Evolutionary conservation across 2,888 invertebrate species (phyloP).

Genomic region (Rhabditophanes sp.): DNA sequence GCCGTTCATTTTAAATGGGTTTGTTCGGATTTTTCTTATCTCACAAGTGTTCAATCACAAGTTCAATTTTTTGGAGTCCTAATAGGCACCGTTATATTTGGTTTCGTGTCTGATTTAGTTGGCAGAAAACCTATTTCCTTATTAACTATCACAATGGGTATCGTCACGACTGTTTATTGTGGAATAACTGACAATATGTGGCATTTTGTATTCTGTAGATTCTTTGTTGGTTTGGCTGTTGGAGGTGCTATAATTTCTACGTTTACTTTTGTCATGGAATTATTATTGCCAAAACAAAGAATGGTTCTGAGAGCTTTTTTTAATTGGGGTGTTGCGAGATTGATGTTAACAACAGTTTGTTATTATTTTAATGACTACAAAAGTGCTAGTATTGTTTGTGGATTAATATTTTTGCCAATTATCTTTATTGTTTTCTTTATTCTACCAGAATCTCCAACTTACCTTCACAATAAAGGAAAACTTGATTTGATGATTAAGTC

Average conservation of each 20-base stretch:
- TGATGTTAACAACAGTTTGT: constrained; percentile 12
- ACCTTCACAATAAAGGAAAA: constrained; percentile 34
- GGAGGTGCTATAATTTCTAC: constrained; percentile 39
- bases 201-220: no score
- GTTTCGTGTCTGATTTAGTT: constrained; percentile 13
- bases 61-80: constrained; percentile 26
- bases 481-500: constrained; percentile 29
- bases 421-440: constrained; percentile 33
- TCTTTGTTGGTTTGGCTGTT: constrained; percentile 23
- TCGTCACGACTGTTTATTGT: no score
- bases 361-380: constrained; percentile 36
- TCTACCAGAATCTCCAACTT: constrained; percentile 42
- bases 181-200: no score
- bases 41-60: constrained; percentile 26
- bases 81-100: constrained; percentile 31
- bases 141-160: constrained; percentile 24
- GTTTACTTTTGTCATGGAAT: constrained; percentile 42
- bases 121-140: constrained; percentile 14
- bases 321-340: constrained; percentile 25
- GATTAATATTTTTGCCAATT: constrained; percentile 27
- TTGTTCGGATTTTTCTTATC: constrained; percentile 25
- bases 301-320: constrained; percentile 41
- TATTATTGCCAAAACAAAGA: constrained; percentile 40
- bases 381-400: constrained; percentile 28
- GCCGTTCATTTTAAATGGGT: constrained; percentile 35